Evolutionary conservation across 2,113 vertebrate genomes (phyloP).

Genomic region (Dicentrarchus labrax): DNA sequence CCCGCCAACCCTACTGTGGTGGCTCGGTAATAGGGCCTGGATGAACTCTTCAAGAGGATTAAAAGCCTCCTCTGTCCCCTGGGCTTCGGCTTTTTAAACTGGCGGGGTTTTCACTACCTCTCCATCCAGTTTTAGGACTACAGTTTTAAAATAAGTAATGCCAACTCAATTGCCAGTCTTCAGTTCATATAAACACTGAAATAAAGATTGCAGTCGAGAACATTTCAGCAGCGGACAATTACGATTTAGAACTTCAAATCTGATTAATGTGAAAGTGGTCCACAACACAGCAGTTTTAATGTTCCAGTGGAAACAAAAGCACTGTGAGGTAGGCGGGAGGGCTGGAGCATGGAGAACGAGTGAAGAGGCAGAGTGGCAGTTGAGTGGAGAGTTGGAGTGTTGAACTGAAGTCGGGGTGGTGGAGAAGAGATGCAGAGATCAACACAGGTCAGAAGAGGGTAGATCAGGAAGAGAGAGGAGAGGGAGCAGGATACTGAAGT

Average conservation of each 20-base stretch:
- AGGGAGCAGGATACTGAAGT: slow-evolving; percentile 41
- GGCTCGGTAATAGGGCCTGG: slow-evolving; percentile 79
- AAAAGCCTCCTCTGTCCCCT: slow-evolving; percentile 75
- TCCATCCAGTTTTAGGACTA: slow-evolving; percentile 19
- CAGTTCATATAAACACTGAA: neutral
- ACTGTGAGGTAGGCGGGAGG: slow-evolving; percentile 19
- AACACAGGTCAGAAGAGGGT: slow-evolving; percentile 29
- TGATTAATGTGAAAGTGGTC: slow-evolving; percentile 12
- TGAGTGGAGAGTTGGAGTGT: slow-evolving; percentile 63
- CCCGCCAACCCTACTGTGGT: slow-evolving; percentile 72
- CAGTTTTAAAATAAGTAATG: neutral
- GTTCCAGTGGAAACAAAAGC: slow-evolving; percentile 35
- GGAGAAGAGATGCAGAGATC: slow-evolving; percentile 47
- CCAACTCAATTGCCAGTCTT: neutral
- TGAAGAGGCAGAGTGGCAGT: slow-evolving; percentile 65
- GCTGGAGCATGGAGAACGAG: slow-evolving; percentile 19
- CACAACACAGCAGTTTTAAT: slow-evolving; percentile 14
- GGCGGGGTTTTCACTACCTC: slow-evolving; percentile 12
- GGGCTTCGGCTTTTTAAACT: slow-evolving; percentile 55
- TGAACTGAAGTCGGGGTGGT: slow-evolving; percentile 47
- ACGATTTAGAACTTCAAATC: neutral
- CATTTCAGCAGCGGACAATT: neutral
- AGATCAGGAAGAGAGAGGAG: slow-evolving; percentile 20
- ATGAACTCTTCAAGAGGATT: slow-evolving; percentile 84
- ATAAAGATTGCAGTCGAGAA: neutral